Evolutionary conservation across 2,888 invertebrate species (phyloP).

Genomic region (Xestia rhomboidea): DNA sequence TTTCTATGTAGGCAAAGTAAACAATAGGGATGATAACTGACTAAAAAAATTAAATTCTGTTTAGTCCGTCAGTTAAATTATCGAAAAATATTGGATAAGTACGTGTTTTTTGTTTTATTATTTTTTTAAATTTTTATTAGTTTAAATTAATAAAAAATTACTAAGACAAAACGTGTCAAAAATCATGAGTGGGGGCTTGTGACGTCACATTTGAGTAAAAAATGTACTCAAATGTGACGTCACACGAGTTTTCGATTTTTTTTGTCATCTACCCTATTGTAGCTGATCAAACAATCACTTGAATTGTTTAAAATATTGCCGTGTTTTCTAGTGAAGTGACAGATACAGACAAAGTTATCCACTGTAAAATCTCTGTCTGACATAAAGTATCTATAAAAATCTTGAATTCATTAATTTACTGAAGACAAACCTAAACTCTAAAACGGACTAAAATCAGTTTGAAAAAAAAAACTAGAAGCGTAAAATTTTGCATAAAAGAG

Average conservation of each 20-base stretch:
- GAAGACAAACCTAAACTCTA: not conserved
- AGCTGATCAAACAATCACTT: slow-evolving; percentile 14
- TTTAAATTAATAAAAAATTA: no score
- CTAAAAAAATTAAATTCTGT: no score
- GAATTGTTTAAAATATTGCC: slow-evolving; percentile 25
- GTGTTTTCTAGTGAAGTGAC: slow-evolving; percentile 22
- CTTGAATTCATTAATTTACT: not conserved
- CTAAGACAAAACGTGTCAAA: no score
- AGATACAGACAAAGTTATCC: not conserved
- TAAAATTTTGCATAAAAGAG: not conserved
- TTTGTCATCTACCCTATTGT: not conserved
- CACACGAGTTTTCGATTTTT: no score
- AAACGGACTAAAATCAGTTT: not conserved
- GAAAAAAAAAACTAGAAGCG: not conserved
- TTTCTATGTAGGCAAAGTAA: slow-evolving; percentile 7
- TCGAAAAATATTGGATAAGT: no score
- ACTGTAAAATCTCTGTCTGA: slow-evolving; percentile 35
- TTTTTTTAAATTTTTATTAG: no score
- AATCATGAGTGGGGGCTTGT: no score
- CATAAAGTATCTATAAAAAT: not conserved
- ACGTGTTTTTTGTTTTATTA: no score
- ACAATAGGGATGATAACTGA: no score
- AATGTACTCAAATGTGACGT: no score
- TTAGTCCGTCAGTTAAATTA: no score
- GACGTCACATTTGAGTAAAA: no score